A percentile compares a stretch with the other conserved stretches of the same genome.
Conservation (phyloP, 2,888 invertebrate genomes). For the Drosophila meridiana region DNA sequence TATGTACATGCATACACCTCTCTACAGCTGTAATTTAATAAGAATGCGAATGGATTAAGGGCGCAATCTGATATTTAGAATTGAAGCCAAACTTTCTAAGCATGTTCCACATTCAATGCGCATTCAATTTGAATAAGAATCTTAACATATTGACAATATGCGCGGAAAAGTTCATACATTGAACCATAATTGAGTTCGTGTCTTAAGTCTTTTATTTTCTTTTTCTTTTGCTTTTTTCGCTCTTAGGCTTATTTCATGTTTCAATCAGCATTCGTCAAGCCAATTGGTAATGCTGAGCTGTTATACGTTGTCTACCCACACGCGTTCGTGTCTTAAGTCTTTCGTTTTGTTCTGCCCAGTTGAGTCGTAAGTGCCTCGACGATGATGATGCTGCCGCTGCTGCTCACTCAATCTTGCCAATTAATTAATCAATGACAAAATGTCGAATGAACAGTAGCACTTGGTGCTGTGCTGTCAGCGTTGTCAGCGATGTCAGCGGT, state of each 20-base stretch:
- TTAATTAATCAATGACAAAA: constrained; percentile 72
- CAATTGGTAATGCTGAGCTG: constrained; percentile 36
- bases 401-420: constrained; percentile 47
- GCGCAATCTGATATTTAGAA: constrained; percentile 20
- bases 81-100: constrained; percentile 63
- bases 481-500: constrained; percentile 34
- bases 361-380: constrained; percentile 44
- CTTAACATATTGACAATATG: constrained; percentile 41
- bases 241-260: constrained; percentile 72
- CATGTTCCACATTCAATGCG: constrained; percentile 20
- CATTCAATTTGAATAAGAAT: constrained; percentile 35
- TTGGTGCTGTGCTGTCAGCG: constrained; percentile 25
- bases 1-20: not conserved
- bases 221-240: constrained; percentile 22
- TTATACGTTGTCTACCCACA: constrained; percentile 52
- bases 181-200: constrained; percentile 38
- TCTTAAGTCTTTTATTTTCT: constrained; percentile 47
- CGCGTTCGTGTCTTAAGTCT: constrained; percentile 47
- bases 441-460: constrained; percentile 11
- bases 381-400: constrained; percentile 8
- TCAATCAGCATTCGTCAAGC: constrained; percentile 40
- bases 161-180: constrained; percentile 28
- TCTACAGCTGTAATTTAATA: constrained; percentile 14
- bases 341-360: constrained; percentile 38
- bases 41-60: constrained; percentile 39